Evolutionary conservation across 2,113 vertebrate genomes (phyloP).

Genomic region (Chascanopsetta lugubris): DNA sequence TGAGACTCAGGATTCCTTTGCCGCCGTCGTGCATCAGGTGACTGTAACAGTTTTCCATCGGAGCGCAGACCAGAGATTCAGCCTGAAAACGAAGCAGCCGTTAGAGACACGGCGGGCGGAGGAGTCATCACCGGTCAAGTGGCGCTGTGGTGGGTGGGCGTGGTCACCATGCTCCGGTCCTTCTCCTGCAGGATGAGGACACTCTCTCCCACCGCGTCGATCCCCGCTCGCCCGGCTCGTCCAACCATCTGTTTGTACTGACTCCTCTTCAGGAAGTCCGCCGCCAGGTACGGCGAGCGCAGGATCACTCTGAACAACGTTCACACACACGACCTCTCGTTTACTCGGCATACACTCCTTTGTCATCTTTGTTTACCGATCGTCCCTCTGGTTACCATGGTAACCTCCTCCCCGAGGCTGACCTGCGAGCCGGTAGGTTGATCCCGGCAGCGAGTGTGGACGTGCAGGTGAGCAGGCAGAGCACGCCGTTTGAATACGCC

Average conservation of each 20-base stretch:
- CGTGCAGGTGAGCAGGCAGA: constrained; percentile 94
- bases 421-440: constrained; percentile 96
- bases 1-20: constrained; percentile 86
- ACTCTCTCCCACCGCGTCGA: constrained; percentile 91
- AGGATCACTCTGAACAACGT: constrained; percentile 86
- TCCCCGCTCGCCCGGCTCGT: constrained; percentile 93
- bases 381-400: too few relatives aligned
- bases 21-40: constrained; percentile 83
- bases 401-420: constrained; percentile 8
- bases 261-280: constrained; percentile 89
- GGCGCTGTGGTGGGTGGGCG: not conserved
- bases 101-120: not conserved
- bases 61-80: constrained; percentile 83
- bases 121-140: not conserved
- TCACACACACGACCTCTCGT: too few relatives aligned
- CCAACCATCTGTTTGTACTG: constrained; percentile 98
- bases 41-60: constrained; percentile 91
- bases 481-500: constrained; percentile 87
- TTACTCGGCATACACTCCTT: not conserved
- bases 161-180: constrained; percentile 84
- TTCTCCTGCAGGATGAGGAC: constrained; percentile 92
- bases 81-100: constrained; percentile 75
- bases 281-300: constrained; percentile 91
- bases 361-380: not conserved
- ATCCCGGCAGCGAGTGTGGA: constrained; percentile 95